Base-by-base conservation (phyloP, 2,888 invertebrate species). In the Crematogaster levior region DNA sequence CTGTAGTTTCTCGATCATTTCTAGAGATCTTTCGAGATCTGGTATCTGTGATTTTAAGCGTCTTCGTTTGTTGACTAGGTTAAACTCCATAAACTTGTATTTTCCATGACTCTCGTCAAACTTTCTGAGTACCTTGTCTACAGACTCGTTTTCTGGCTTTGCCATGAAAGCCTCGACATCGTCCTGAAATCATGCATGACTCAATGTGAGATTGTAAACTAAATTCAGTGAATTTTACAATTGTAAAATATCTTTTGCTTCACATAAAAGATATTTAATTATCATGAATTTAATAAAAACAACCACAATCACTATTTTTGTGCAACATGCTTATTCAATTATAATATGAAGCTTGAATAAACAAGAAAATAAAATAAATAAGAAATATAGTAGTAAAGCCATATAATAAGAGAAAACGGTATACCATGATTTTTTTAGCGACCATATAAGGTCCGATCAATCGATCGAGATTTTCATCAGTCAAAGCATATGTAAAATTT, bases 81-180 rank as follows among this genome's bases (percentile, higher is more conserved):
- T 99, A 91, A 97, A 97, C 95, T 99, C 99, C 98, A 99, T 98
- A 94, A 98, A 98, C 95, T 99, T 99, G 94, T 99, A 99, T 95
- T 99, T 99, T 84, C 97, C 97, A 95, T 99, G 98, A 93, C 97
- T 97, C 93, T 99, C 99, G 93, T 99, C 99, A 83, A 99, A 95
- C 91, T 96, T 96, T 92, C 97, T 97, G 74, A 99, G 95, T 21
- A 98, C 98, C 93, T 97, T 96, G 91, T 99, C 98, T 3, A 97
- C 98, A 85, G 97, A 97, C 70, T 96, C 97, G 93, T 98, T 98
- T 92, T 98, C 98, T 21, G 97, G 95, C 91, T 96, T 95, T 85
- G 96, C 96, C 98, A 99, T 98, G 94, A 97, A 99, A 81, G 97
- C 96, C 93, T 99, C 98, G 51, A 99, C 99, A 96, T 99, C 98